phyloP scores from a whole-genome alignment of 2,888 invertebrate genomes.

The Idaea dimidiata region DNA sequence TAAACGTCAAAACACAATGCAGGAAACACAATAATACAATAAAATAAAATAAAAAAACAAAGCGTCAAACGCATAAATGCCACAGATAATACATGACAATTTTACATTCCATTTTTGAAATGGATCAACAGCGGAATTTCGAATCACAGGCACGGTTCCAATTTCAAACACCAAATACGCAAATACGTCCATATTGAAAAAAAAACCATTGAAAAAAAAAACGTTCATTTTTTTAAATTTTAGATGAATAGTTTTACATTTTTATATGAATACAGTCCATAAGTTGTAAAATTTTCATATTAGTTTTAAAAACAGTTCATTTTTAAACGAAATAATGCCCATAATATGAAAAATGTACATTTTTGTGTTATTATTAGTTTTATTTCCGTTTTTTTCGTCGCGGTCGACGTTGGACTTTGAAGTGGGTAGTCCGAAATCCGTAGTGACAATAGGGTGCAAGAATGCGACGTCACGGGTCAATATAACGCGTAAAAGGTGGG shows the following conservation, averaged over 20 bases:
- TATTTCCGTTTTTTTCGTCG: conserved; percentile 80
- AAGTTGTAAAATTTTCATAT: conserved; percentile 12
- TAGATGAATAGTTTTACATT: too few relatives aligned
- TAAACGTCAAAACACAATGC: conserved; percentile 51
- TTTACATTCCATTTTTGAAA: conserved; percentile 41
- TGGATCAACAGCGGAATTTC: conserved; percentile 40
- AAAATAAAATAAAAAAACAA: conserved; percentile 38
- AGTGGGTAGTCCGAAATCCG: conserved; percentile 70
- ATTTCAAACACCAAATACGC: conserved; percentile 31
- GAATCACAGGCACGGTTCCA: conserved; percentile 75
- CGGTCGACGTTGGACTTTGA: conserved; percentile 79
- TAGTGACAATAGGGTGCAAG: conserved; percentile 50
- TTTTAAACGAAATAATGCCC: conserved; percentile 37
- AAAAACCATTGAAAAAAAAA: neutral
- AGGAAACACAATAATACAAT: conserved; percentile 32
- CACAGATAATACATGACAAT: conserved; percentile 61
- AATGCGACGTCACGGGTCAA: conserved; percentile 49
- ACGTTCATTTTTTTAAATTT: too few relatives aligned
- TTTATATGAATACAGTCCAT: conserved; percentile 33
- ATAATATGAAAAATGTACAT: conserved; percentile 31
- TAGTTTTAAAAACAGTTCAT: conserved; percentile 21
- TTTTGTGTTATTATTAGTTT: conserved; percentile 27
- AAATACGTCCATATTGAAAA: conserved; percentile 9
- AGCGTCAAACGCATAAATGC: conserved; percentile 68
- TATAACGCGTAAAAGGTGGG: conserved; percentile 70